These are phyloP conservation scores for Anser cygnoides DNA, from an alignment of 2,113 vertebrate species.

Conservation along the genomic window DNA sequence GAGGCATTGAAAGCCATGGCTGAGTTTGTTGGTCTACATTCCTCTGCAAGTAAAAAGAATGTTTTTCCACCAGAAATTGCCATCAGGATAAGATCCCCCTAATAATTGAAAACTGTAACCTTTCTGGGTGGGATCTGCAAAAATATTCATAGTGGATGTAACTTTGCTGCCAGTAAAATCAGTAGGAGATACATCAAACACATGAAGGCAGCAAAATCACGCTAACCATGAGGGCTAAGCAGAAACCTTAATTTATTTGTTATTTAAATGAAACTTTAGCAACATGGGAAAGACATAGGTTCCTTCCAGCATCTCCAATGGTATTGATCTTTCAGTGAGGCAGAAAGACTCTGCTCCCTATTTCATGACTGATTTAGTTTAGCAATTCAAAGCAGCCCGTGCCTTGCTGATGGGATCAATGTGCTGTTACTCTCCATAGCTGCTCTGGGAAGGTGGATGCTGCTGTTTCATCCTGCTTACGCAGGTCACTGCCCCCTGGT, in stretches of 20 bases:
- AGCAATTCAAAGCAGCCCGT: neutral
- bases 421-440: neutral
- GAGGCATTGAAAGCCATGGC: neutral
- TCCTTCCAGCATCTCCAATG: neutral
- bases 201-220: neutral
- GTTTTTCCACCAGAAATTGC: neutral
- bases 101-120: neutral
- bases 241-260: neutral
- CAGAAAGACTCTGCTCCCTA: neutral
- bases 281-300: neutral
- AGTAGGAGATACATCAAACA: neutral
- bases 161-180: neutral
- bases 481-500: neutral
- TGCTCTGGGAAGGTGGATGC: neutral
- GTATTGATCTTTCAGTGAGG: neutral
- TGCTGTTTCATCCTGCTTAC: neutral
- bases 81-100: neutral
- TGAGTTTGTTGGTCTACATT: neutral
- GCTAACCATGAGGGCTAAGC: neutral
- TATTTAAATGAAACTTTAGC: neutral
- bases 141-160: neutral
- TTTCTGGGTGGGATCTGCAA: constrained; percentile 5
- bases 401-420: neutral
- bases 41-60: neutral
- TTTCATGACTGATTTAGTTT: constrained; percentile 12